These are phyloP conservation scores for Cephus pygmeus DNA, from an alignment of 2,888 invertebrate species.

Conservation along the genomic window DNA sequence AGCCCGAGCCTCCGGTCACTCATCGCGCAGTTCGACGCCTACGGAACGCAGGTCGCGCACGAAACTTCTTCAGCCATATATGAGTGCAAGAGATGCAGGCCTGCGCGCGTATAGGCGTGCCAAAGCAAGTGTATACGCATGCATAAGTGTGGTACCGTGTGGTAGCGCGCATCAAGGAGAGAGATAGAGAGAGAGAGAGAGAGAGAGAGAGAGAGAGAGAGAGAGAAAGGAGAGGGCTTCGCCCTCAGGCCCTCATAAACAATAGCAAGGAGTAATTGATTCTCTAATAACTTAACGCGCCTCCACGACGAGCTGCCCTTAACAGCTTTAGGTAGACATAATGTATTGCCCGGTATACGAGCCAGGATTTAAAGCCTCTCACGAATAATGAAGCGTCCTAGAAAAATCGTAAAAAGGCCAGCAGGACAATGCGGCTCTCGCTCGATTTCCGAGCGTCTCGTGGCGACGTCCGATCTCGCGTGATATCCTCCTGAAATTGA, in stretches of 20 bases:
- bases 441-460: slow-evolving; percentile 14
- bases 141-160: too few species aligned
- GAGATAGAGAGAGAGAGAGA: slow-evolving; percentile 23
- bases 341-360: slow-evolving; percentile 50
- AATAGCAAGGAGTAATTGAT: slow-evolving; percentile 66
- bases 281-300: slow-evolving; percentile 66
- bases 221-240: neutral
- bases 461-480: slow-evolving; percentile 3
- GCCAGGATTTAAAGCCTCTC: slow-evolving; percentile 58
- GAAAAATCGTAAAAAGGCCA: slow-evolving; percentile 34
- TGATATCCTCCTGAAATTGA: too few species aligned
- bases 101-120: too few species aligned
- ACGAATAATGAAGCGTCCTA: slow-evolving; percentile 52
- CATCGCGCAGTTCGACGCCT: too few species aligned
- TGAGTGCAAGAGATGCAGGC: too few species aligned
- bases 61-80: too few species aligned
- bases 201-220: slow-evolving; percentile 27
- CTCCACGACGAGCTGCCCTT: slow-evolving; percentile 44
- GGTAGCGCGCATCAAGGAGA: slow-evolving; percentile 28
- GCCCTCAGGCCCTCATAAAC: slow-evolving; percentile 63
- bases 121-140: too few species aligned
- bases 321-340: slow-evolving; percentile 48
- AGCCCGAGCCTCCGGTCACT: too few species aligned
- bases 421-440: too few species aligned
- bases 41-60: too few species aligned